These are phyloP conservation scores for Pyrgilauda ruficollis DNA, from an alignment of 2,113 vertebrate species.

Conservation along the genomic window DNA sequence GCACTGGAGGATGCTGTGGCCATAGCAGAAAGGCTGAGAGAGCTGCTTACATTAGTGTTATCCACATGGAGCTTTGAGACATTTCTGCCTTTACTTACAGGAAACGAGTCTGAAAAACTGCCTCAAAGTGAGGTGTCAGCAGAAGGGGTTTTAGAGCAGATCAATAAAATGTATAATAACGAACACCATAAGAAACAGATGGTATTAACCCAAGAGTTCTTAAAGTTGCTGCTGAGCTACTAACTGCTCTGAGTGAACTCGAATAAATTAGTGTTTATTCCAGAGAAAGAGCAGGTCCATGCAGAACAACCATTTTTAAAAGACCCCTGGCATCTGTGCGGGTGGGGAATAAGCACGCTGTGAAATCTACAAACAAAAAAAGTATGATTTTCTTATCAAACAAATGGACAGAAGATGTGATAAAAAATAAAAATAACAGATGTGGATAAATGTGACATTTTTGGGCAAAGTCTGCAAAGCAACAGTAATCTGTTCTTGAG, in stretches of 20 bases:
- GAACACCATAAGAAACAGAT: not conserved
- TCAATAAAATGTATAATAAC: not conserved
- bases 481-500: not conserved
- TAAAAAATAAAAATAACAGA: constrained; percentile 11
- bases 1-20: not conserved
- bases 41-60: not conserved
- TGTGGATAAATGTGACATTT: not conserved
- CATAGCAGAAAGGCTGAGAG: not conserved
- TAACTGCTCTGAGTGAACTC: not conserved
- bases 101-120: not conserved
- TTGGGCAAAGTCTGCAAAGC: not conserved
- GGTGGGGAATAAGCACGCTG: not conserved
- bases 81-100: not conserved
- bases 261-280: not conserved
- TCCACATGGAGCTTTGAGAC: not conserved
- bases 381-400: not conserved
- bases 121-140: not conserved
- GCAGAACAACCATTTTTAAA: not conserved
- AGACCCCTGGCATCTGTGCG: fast-evolving
- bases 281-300: not conserved
- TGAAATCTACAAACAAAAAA: not conserved
- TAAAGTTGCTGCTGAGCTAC: not conserved
- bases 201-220: not conserved
- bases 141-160: not conserved
- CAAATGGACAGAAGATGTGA: not conserved